Conservation (phyloP, 2,888 invertebrate species). For the Caenorhabditis drosophilae region DNA sequence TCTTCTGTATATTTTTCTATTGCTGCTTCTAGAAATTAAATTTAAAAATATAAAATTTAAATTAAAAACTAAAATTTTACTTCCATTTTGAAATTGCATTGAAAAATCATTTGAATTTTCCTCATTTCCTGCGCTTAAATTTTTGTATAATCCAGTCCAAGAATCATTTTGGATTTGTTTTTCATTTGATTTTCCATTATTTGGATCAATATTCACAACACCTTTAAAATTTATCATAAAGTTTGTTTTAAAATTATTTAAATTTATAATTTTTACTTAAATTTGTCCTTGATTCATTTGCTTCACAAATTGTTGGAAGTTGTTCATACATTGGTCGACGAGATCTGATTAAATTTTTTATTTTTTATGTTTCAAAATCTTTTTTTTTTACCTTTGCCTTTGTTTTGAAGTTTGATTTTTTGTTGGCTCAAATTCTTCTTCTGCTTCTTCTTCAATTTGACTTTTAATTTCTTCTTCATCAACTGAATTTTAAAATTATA, state of each 20-base stretch:
- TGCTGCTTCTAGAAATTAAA: neutral
- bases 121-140: constrained; percentile 1
- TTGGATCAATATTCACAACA: neutral
- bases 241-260: neutral
- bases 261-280: neutral
- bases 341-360: neutral
- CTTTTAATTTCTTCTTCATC: constrained; percentile 3
- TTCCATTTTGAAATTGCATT: neutral
- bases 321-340: neutral
- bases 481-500: constrained; percentile 1
- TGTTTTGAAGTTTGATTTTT: neutral
- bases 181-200: too few relatives aligned
- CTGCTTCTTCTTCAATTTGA: neutral
- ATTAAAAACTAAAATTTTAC: neutral
- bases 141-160: neutral
- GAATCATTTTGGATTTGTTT: neutral
- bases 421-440: too few relatives aligned
- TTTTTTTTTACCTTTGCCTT: neutral
- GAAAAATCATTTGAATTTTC: constrained; percentile 5
- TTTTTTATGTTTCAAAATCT: neutral
- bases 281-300: neutral
- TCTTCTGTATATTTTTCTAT: neutral
- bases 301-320: constrained; percentile 3
- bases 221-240: neutral
- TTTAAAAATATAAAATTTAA: neutral